Evolutionary conservation across 2,888 invertebrate species (phyloP).

Genomic region (Acleris cristana): DNA sequence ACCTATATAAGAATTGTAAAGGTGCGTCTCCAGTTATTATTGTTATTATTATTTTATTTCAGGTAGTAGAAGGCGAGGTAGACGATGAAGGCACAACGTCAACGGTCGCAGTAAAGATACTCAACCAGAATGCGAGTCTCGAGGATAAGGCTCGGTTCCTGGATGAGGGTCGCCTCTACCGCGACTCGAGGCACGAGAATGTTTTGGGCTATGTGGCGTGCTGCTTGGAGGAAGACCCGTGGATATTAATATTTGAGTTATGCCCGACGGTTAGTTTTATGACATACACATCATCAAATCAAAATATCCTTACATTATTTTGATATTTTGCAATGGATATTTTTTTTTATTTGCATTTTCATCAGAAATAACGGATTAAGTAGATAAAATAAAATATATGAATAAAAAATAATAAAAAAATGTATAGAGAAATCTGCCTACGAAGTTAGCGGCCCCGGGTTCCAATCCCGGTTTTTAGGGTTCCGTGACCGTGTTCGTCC

Average conservation of each 20-base stretch:
- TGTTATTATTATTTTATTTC: constrained; percentile 7
- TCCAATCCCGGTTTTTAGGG: too few relatives aligned
- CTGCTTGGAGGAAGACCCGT: constrained; percentile 91
- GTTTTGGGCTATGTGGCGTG: constrained; percentile 88
- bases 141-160: constrained; percentile 91
- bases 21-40: neutral
- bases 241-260: constrained; percentile 90
- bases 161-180: constrained; percentile 89
- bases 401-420: too few relatives aligned
- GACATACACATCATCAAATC: neutral
- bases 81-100: constrained; percentile 64
- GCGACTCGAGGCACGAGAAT: constrained; percentile 89
- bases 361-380: too few relatives aligned
- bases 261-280: constrained; percentile 83
- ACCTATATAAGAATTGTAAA: too few relatives aligned
- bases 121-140: constrained; percentile 90
- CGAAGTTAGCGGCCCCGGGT: too few relatives aligned
- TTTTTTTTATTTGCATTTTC: too few relatives aligned
- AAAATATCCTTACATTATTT: neutral
- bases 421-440: too few relatives aligned
- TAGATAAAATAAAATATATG: too few relatives aligned
- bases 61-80: constrained; percentile 92
- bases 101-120: constrained; percentile 90
- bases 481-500: too few relatives aligned
- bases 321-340: too few relatives aligned